These are phyloP conservation scores for Batillaria attramentaria DNA, from an alignment of 1,140 invertebrate genomes.

Conservation along the genomic window DNA sequence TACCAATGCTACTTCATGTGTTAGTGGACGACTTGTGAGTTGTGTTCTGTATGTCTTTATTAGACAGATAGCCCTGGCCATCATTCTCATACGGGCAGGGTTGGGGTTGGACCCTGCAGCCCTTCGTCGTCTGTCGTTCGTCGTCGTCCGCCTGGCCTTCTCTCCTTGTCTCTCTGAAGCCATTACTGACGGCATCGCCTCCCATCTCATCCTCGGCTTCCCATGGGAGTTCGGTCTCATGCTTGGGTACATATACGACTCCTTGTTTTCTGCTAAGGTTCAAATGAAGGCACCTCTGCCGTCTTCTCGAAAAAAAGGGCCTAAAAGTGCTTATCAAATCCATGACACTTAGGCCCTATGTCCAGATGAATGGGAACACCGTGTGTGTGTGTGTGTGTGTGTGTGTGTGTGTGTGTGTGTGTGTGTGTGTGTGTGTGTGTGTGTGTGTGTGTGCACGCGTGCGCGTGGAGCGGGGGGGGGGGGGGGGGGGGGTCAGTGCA, in stretches of 20 bases:
- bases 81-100: constrained; percentile 93
- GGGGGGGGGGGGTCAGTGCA: no score
- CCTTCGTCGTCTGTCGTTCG: constrained; percentile 80
- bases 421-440: not conserved
- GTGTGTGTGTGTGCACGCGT: not conserved
- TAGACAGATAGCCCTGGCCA: constrained; percentile 91
- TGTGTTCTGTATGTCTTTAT: constrained; percentile 46
- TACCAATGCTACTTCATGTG: no score
- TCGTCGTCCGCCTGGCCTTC: constrained; percentile 85
- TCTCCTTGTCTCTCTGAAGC: constrained; percentile 90
- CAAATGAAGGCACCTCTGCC: not conserved
- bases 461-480: no score
- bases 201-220: constrained; percentile 83
- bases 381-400: not conserved
- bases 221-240: constrained; percentile 92
- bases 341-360: no score
- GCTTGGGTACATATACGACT: constrained; percentile 70
- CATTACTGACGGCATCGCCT: constrained; percentile 78
- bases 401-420: not conserved
- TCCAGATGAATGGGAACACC: not conserved
- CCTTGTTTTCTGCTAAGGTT: not conserved
- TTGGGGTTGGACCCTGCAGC: constrained; percentile 90
- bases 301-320: no score
- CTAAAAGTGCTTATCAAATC: no score
- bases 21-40: no score